These are phyloP conservation scores for Scartelaos histophorus DNA, from an alignment of 2,113 vertebrate genomes.

Conservation along the genomic window DNA sequence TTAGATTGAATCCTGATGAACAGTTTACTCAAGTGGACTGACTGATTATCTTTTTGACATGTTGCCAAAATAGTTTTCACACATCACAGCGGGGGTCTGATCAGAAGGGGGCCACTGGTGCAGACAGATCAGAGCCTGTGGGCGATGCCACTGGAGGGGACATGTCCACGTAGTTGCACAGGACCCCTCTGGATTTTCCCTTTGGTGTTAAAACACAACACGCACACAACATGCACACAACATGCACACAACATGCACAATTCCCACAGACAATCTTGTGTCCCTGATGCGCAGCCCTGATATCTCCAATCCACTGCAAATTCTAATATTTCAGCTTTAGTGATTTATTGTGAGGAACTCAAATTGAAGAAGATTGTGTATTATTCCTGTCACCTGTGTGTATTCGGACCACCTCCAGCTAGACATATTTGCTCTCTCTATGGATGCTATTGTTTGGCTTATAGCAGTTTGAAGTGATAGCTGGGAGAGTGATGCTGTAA, in stretches of 20 bases:
- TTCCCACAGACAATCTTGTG: constrained; percentile 4
- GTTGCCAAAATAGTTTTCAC: constrained; percentile 71
- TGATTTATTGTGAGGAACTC: constrained; percentile 50
- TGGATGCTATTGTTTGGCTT: constrained; percentile 39
- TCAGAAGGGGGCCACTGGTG: constrained; percentile 71
- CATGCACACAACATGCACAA: not conserved
- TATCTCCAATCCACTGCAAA: not conserved
- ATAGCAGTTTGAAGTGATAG: constrained; percentile 40
- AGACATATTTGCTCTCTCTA: constrained; percentile 39
- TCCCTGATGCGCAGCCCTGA: constrained; percentile 13
- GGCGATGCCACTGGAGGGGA: constrained; percentile 39
- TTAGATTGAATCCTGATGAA: constrained; percentile 45
- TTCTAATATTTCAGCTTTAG: constrained; percentile 20
- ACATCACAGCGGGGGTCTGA: constrained; percentile 64
- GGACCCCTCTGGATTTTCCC: constrained; percentile 10
- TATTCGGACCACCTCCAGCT: constrained; percentile 32
- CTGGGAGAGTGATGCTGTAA: constrained; percentile 14
- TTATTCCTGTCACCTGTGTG: constrained; percentile 44
- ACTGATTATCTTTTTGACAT: constrained; percentile 70
- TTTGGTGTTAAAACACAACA: constrained; percentile 6
- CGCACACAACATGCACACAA: constrained; percentile 7
- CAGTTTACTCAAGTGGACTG: constrained; percentile 50
- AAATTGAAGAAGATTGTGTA: constrained; percentile 21
- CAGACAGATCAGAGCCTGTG: constrained; percentile 61
- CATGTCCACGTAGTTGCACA: constrained; percentile 65